Conservation (phyloP, 1,140 invertebrate genomes). For the Telenomus remus region DNA sequence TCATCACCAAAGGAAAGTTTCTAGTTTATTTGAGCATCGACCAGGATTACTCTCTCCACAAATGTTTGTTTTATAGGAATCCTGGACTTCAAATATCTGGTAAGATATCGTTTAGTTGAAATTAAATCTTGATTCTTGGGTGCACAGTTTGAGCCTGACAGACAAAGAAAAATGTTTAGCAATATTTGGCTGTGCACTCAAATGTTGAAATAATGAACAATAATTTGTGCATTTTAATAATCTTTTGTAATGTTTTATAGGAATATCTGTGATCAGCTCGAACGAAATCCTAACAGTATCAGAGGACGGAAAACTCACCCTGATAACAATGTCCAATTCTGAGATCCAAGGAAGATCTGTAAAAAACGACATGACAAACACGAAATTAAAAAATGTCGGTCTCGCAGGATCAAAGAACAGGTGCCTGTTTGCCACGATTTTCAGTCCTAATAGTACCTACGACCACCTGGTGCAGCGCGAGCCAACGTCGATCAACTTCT, state of each 20-base stretch:
- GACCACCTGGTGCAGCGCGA: conserved; percentile 70
- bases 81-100: conserved; percentile 61
- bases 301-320: conserved; percentile 62
- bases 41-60: conserved; percentile 34
- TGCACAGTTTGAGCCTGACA: no score
- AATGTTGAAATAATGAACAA: no score
- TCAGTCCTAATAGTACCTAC: conserved; percentile 64
- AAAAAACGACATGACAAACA: conserved; percentile 50
- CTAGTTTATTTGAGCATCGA: conserved; percentile 55
- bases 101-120: no score
- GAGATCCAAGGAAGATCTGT: conserved; percentile 42
- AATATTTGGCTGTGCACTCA: no score
- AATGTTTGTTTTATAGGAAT: conserved; percentile 36
- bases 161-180: no score
- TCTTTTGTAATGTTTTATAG: conserved; percentile 19
- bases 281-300: conserved; percentile 59
- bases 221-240: no score
- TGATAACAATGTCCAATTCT: conserved; percentile 28
- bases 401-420: conserved; percentile 63
- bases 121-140: no score
- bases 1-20: conserved; percentile 58
- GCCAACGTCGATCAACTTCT: conserved; percentile 65
- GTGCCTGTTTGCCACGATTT: conserved; percentile 62
- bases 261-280: conserved; percentile 11
- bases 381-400: conserved; percentile 64